phyloP scores from a whole-genome alignment of 2,888 invertebrate genomes.

The Trisateles emortualis region DNA sequence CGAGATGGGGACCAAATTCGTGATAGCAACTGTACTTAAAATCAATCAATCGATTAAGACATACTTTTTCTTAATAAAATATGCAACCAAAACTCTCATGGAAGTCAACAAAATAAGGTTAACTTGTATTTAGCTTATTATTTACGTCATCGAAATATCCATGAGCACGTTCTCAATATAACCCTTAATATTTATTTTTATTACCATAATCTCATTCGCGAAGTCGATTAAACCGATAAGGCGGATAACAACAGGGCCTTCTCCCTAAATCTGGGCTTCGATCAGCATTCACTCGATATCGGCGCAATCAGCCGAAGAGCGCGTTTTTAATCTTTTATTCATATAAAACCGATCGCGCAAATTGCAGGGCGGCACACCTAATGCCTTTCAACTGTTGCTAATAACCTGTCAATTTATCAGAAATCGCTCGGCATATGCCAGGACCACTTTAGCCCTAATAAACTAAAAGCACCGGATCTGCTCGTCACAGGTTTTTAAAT shows the following conservation, averaged over 20 bases:
- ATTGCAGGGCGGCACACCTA: conserved; percentile 85
- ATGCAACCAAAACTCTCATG: no score
- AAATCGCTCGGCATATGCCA: conserved; percentile 63
- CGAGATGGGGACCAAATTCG: no score
- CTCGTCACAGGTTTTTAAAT: conserved; percentile 42
- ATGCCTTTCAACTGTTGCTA: conserved; percentile 87
- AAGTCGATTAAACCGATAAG: conserved; percentile 56
- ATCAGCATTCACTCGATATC: conserved; percentile 68
- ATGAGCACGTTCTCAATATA: conserved; percentile 25
- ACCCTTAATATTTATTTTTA: conserved; percentile 37
- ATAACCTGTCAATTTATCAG: conserved; percentile 87
- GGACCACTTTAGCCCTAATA: conserved; percentile 63
- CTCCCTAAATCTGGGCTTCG: conserved; percentile 63
- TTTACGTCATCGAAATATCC: conserved; percentile 16
- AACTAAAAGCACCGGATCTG: conserved; percentile 50
- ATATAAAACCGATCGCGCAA: conserved; percentile 76
- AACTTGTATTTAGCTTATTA: background rate
- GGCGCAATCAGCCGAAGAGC: conserved; percentile 72
- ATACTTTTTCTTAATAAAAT: no score
- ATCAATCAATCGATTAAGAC: no score
- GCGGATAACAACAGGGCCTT: conserved; percentile 56
- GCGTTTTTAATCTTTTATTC: conserved; percentile 82
- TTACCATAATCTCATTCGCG: conserved; percentile 44
- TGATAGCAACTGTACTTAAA: no score
- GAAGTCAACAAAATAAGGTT: no score